Base-by-base conservation (phyloP, 1,140 invertebrate genomes). In the Dysdera silvatica region DNA sequence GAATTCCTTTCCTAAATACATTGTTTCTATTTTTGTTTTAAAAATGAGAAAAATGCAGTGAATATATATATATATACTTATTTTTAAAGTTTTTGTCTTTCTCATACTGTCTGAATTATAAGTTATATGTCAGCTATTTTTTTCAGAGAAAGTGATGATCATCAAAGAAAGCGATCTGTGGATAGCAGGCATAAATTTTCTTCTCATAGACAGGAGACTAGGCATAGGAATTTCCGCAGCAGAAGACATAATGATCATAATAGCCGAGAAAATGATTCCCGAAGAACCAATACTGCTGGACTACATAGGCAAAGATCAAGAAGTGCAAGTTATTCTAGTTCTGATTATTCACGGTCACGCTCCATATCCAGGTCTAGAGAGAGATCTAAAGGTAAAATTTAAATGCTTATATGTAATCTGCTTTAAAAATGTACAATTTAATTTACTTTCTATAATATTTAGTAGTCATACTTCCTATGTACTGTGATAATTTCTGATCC, bases 181-280 rank as follows among this genome's bases (percentile, higher is more conserved):
- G 37, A 40, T 16, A 40, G 14, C 16, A 16, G 37, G 20, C 37
- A 40, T 16, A 16, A 40, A 40, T 16, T 41, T 18, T 26, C 51
- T 14, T 10, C 16, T 4, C 51, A 23, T 32, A 14, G 51, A 29
- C 35, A 29, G 18, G 51, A 53, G 14, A 53, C 31, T 32, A 24
- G 51, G n/a, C 35, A 53, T 8, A 31, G 51, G 18, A 32, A 53
- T 53, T 53, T 53, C 7, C 16, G 31, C 3, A 23, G 24, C 24
- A 18, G 31, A 23, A 24, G 51, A 16, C 3, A 12, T 14, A 14
- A n/a, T 12, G 14, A n/a, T n/a, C 12, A 29, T 26, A 59, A 45
- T 24, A 20, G 40, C 76, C 33, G 75, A 83, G 54, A 85, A 83
- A 0, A 62, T 64, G 65, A 61, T 14, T 61, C 67, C n/a, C 59